Percentiles rank a stretch among this genome's conserved stretches.
Conservation (phyloP, 2,888 invertebrate species). For the Agrypnus murinus region DNA sequence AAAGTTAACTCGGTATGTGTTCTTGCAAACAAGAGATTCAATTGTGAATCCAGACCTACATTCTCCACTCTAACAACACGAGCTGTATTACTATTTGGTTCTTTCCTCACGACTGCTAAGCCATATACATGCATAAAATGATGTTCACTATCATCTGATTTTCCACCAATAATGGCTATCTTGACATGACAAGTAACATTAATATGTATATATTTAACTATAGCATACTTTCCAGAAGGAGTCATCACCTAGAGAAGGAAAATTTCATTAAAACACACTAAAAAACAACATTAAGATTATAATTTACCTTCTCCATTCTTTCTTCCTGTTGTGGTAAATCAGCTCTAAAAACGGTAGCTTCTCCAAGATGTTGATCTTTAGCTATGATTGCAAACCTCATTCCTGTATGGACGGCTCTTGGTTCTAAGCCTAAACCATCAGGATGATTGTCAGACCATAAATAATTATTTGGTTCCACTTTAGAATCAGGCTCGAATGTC, state of each 20-base stretch:
- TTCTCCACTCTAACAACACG: conserved; percentile 77
- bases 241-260: conserved; percentile 66
- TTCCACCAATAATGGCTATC: conserved; percentile 76
- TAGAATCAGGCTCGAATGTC: conserved; percentile 80
- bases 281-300: neutral
- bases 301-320: conserved; percentile 74
- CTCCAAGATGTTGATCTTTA: conserved; percentile 76
- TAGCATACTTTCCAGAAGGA: conserved; percentile 69
- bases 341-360: conserved; percentile 80
- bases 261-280: conserved; percentile 21
- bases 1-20: conserved; percentile 80
- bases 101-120: conserved; percentile 78
- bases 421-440: conserved; percentile 81
- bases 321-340: conserved; percentile 81
- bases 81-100: conserved; percentile 74
- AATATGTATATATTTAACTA: conserved; percentile 80
- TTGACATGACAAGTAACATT: conserved; percentile 81
- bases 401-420: conserved; percentile 78
- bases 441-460: conserved; percentile 87
- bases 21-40: conserved; percentile 79
- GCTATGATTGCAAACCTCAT: conserved; percentile 79
- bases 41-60: conserved; percentile 81
- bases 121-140: conserved; percentile 81
- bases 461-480: conserved; percentile 78
- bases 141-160: conserved; percentile 75